Percentiles rank a stretch among this genome's conserved stretches.
These are phyloP conservation scores for Apostichopus leukothele DNA, from an alignment of 53 echinoderm and acorn worm genomes.

Conservation along the genomic window DNA sequence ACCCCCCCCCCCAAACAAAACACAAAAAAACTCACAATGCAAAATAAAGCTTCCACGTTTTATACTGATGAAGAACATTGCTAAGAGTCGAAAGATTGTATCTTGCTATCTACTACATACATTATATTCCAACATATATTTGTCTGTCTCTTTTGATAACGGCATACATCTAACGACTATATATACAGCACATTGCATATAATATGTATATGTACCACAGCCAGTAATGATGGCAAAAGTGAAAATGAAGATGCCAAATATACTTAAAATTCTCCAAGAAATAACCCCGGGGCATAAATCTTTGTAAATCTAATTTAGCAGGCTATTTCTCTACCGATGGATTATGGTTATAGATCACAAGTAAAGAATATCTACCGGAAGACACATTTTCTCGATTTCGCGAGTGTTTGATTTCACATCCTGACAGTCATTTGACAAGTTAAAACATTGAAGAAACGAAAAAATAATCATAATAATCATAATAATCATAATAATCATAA, in stretches of 20 bases:
- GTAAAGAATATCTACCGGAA: neutral
- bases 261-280: neutral
- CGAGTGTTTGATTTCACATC: neutral
- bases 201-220: too few species aligned
- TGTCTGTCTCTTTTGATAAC: neutral
- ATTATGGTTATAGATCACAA: neutral
- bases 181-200: too few species aligned
- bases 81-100: neutral
- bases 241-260: neutral
- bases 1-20: neutral
- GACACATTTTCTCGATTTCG: neutral
- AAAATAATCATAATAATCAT: neutral
- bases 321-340: neutral
- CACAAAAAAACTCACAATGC: neutral
- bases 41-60: neutral
- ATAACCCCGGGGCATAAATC: neutral
- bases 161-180: too few species aligned
- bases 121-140: neutral
- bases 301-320: conserved; percentile 4
- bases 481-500: too few species aligned
- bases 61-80: neutral
- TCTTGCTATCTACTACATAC: neutral
- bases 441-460: neutral
- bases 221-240: neutral
- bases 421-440: neutral